Base-by-base conservation (phyloP, 2,888 invertebrate genomes). In the Himalopsyche anomala region DNA sequence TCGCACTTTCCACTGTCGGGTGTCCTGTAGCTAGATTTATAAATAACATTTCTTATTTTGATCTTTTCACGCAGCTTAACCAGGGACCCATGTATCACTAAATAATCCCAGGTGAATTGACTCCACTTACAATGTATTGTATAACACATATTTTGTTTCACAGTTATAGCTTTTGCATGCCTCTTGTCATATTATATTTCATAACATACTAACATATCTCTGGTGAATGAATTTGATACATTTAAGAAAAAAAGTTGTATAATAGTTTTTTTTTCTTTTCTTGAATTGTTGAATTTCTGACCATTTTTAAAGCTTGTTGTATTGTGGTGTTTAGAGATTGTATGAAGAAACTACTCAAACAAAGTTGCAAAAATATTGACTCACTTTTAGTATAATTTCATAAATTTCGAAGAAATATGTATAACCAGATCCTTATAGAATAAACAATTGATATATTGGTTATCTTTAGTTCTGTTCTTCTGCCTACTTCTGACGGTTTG, bases 61-160 rank as follows among this genome's bases (percentile, higher is more conserved):
- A 92, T 93, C 92, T 93, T 93, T 93, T 92, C 93, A 93, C 90
- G 93, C 93, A 93, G 93, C 93, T 92, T 93, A 93, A 93, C 92
- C 92, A 93, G 93, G 93, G 93, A 93, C 91, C 93, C 92, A 92
- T 93, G 90, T 93, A 93, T 93, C 93, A 93, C 92, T 93, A 93
- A 92, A 92, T 62, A 88, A 84, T 19, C 38, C 91, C 93, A 93
- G 93, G 93, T 93, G 93, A 93, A 91, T 62, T 62, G 2, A 62
- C 62, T 62, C 62, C 28, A 62, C 62, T 62, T 62, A 28, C 36
- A 83, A 69, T 85, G 89, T 89, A 89, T 86, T 45, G 55, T 62
- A 62, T 62, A 28, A 19, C 2, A 56, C 56, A 56, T 56, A 62
- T 62, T 62, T 62, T 3, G n/a, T 19, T 28, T 19, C 62, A 62